Evolutionary conservation across 1,140 invertebrate genomes (phyloP).

Genomic region (Penaeus chinensis): DNA sequence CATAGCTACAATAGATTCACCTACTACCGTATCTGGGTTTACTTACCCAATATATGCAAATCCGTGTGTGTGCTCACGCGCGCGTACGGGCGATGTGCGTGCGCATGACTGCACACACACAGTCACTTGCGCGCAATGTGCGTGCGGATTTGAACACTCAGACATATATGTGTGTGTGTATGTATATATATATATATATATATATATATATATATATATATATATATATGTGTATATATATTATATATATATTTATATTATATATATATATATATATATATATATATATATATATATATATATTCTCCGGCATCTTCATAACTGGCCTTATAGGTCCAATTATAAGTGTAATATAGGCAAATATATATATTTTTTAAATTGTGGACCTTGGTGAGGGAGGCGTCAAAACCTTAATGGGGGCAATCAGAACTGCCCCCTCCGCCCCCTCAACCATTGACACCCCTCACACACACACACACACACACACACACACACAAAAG

Average conservation of each 20-base stretch:
- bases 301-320: not conserved
- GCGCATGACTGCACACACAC: too few relatives aligned
- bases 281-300: constrained; percentile 29
- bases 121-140: not conserved
- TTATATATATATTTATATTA: constrained; percentile 8
- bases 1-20: too few relatives aligned
- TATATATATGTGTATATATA: constrained; percentile 36
- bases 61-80: too few relatives aligned
- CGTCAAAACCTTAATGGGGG: too few relatives aligned
- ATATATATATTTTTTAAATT: not conserved
- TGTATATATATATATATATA: not conserved
- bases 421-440: too few relatives aligned
- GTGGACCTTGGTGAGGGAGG: too few relatives aligned
- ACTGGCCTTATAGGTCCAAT: not conserved
- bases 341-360: constrained; percentile 1
- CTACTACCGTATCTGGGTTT: too few relatives aligned
- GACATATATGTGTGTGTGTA: not conserved
- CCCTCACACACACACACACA: too few relatives aligned
- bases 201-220: constrained; percentile 25
- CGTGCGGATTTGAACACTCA: not conserved
- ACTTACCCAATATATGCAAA: too few relatives aligned
- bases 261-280: constrained; percentile 18
- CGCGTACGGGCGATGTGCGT: too few relatives aligned
- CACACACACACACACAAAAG: too few relatives aligned
- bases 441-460: too few relatives aligned